A percentile compares a stretch with the other conserved stretches of the same genome.
Conservation (phyloP, 1,140 invertebrate species). For the Drosophila tsacasi region DNA sequence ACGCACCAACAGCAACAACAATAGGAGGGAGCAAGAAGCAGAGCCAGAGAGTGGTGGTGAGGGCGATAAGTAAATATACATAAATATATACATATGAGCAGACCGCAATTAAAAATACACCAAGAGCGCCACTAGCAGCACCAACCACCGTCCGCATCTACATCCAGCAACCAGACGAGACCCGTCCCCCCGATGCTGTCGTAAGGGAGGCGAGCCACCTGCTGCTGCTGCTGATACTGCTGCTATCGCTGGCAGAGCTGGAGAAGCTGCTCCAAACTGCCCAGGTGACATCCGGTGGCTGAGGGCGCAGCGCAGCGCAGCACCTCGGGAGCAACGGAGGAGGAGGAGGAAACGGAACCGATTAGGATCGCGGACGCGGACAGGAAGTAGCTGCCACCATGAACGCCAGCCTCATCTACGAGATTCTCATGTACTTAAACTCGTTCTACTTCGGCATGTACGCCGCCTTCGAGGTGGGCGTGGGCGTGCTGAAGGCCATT, state of each 20-base stretch:
- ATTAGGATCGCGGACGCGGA: conserved; percentile 15
- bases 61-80: conserved; percentile 65
- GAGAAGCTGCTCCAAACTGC: conserved; percentile 64
- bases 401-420: conserved; percentile 91
- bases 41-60: conserved; percentile 27
- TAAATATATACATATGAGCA: conserved; percentile 51
- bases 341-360: conserved; percentile 24
- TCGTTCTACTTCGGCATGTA: conserved; percentile 95
- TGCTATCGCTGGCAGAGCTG: conserved; percentile 36
- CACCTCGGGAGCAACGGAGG: conserved; percentile 19
- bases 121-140: conserved; percentile 60
- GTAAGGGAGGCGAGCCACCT: conserved; percentile 61
- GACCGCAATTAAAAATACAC: conserved; percentile 72
- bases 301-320: conserved; percentile 35
- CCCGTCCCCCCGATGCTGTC: conserved; percentile 25
- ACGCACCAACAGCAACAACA: conserved; percentile 41
- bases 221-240: conserved; percentile 50
- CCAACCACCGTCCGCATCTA: conserved; percentile 31
- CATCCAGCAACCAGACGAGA: conserved; percentile 25
- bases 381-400: conserved; percentile 46
- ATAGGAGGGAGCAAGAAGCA: conserved; percentile 30
- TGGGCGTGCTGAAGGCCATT: conserved; percentile 91
- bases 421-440: conserved; percentile 92
- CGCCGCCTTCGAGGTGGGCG: conserved; percentile 91
- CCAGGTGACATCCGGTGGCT: conserved; percentile 59